Evolutionary conservation across 37 sponge, comb jelly and placozoan species (phyloP), one percentile per base, ranked within the genome.

Genomic region (Cliona cf. orientalis): DNA sequence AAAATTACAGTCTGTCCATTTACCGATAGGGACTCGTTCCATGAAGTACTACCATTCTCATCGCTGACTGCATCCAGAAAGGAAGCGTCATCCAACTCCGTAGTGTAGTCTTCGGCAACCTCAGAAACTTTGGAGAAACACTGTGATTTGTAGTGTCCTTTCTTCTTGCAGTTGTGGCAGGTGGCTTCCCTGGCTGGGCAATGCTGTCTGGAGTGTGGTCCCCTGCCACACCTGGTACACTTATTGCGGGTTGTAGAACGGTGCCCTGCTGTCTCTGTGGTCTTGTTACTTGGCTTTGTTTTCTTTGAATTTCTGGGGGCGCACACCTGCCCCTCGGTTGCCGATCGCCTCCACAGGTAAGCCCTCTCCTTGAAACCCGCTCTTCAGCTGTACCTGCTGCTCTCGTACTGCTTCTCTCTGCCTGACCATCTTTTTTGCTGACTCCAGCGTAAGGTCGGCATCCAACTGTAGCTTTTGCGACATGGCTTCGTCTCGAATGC

Each of bases 401-500:
- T 49, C 55, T 49, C 17, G 11, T 17, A 49, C 55, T 49, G 17
- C 17, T 19, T 19, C n/a, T n/a, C 19, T 46, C 56, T 46, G 34
- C 46, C 56, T 46, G 12, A 31, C 74, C 46, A 17, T 11, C n/a
- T 6, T 46, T 11, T 26, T 4, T 9, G 23, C 5, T 69, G 71
- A 12, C 19, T 69, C n/a, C 28, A 12, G 21, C 4, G 41, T 71
- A 21, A 74, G 75, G 19, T 74, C 59, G 19, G 75, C 38, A 2
- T 74, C 75, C 75, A 74, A 19, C 40, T 62, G 78, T 2, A 85
- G 59, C 49, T 76, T 75, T 58, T 76, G 59, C 29, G 77, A 72
- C 33, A 84, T 58, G 35, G 2, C n/a, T 1, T 60, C 62, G 35
- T 81, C 72, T 33, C 42, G 3, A 2, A 81, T 12, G 29, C 85